These are phyloP conservation scores for Griposia aprilina DNA, from an alignment of 2,888 invertebrate species.

Conservation along the genomic window DNA sequence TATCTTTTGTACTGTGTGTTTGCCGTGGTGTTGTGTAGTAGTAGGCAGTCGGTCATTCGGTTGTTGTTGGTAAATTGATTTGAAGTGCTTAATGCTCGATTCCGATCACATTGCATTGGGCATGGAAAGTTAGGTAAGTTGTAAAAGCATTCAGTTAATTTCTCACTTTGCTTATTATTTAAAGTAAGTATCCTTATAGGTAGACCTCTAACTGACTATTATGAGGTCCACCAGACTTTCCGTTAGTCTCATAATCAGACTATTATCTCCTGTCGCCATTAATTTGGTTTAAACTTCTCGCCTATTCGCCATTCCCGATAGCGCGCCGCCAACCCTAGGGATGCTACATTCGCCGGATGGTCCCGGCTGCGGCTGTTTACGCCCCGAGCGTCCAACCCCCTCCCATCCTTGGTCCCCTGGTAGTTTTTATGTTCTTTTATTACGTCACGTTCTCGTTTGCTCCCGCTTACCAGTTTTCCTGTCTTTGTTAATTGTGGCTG, in stretches of 20 bases:
- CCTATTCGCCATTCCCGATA: constrained; percentile 3
- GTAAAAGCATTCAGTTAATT: background rate
- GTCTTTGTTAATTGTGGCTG: constrained; percentile 74
- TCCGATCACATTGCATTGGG: too few relatives aligned
- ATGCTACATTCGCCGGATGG: constrained; percentile 63
- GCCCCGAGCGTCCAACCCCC: constrained; percentile 68
- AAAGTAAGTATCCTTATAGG: background rate
- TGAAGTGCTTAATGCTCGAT: too few relatives aligned
- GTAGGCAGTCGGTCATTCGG: background rate
- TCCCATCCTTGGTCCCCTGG: constrained; percentile 65
- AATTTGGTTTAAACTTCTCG: constrained; percentile 43
- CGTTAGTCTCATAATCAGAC: background rate
- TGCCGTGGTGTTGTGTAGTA: background rate
- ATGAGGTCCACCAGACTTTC: background rate
- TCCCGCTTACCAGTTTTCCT: constrained; percentile 69
- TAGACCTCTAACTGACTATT: background rate
- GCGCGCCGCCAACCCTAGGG: constrained; percentile 53
- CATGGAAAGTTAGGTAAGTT: background rate
- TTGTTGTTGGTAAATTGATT: too few relatives aligned
- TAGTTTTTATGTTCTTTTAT: constrained; percentile 71
- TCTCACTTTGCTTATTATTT: background rate
- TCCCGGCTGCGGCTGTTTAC: constrained; percentile 72
- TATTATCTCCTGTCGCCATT: constrained; percentile 1
- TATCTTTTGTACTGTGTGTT: background rate
- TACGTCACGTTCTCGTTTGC: constrained; percentile 72